Evolutionary conservation across 2,888 invertebrate species (phyloP).

Genomic region (Diaperis boleti): DNA sequence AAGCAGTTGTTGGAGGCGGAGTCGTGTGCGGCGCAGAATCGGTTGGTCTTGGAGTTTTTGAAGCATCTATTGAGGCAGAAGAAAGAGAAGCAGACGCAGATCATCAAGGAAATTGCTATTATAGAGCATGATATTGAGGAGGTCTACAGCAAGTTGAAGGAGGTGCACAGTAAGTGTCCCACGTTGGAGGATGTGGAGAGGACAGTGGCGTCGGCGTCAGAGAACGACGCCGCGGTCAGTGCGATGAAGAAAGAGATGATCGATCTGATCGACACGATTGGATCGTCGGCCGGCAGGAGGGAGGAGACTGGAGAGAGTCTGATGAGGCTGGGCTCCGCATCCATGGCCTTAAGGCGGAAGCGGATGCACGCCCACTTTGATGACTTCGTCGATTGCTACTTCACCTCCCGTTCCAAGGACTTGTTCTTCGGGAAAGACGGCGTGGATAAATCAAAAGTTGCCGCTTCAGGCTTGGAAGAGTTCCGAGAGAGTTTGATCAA

Average conservation of each 20-base stretch:
- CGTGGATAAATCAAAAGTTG: slow-evolving; percentile 56
- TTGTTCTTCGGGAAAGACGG: slow-evolving; percentile 71
- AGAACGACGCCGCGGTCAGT: slow-evolving; percentile 65
- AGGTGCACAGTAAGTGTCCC: slow-evolving; percentile 72
- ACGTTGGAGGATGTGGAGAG: slow-evolving; percentile 70
- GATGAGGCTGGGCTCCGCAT: slow-evolving; percentile 47
- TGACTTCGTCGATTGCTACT: slow-evolving; percentile 90
- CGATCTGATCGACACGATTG: slow-evolving; percentile 70
- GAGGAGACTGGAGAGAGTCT: slow-evolving; percentile 54
- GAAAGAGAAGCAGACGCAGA: slow-evolving; percentile 74
- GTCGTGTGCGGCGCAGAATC: slow-evolving; percentile 82
- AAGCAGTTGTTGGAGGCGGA: slow-evolving; percentile 86
- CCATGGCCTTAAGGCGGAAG: slow-evolving; percentile 76
- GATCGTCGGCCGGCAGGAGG: slow-evolving; percentile 62
- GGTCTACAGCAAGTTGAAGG: slow-evolving; percentile 75
- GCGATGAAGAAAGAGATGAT: slow-evolving; percentile 72
- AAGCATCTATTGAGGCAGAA: slow-evolving; percentile 81
- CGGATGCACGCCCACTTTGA: slow-evolving; percentile 89
- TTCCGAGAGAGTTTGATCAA: slow-evolving; percentile 89
- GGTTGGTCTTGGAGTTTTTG: slow-evolving; percentile 86
- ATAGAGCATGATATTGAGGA: slow-evolving; percentile 80
- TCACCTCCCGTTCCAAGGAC: slow-evolving; percentile 81
- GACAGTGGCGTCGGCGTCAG: slow-evolving; percentile 63
- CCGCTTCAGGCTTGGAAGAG: slow-evolving; percentile 73
- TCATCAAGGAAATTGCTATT: slow-evolving; percentile 79